These are phyloP conservation scores for Acipenser oxyrinchus DNA, from an alignment of 2,797 vertebrate species.

Conservation along the genomic window DNA sequence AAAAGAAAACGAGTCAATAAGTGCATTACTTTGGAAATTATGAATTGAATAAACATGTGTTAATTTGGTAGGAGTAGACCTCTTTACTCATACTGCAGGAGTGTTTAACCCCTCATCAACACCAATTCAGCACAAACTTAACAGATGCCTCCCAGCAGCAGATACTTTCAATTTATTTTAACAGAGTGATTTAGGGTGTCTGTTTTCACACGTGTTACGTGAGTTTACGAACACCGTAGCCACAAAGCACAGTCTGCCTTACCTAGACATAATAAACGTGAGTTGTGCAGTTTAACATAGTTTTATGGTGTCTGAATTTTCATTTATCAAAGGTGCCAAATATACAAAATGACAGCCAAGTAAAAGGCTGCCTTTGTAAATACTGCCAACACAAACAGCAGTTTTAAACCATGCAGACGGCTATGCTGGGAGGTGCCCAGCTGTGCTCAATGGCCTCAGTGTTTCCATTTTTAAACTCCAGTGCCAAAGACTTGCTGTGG, in stretches of 20 bases:
- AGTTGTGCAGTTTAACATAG: conserved; percentile 5
- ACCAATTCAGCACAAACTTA: too few relatives aligned
- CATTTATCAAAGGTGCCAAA: conserved; percentile 28
- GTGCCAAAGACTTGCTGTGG: conserved; percentile 17
- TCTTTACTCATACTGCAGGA: too few relatives aligned
- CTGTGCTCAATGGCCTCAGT: conserved; percentile 37
- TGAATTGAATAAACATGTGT: too few relatives aligned
- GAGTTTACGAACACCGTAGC: background rate
- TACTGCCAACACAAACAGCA: conserved; percentile 45
- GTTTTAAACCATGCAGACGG: conserved; percentile 32
- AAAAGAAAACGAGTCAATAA: too few relatives aligned
- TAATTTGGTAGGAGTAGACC: too few relatives aligned
- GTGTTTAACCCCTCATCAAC: too few relatives aligned
- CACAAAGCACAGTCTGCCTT: conserved; percentile 26
- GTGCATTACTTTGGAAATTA: too few relatives aligned
- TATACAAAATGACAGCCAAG: conserved; percentile 21
- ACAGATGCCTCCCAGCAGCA: too few relatives aligned
- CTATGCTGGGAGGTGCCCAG: conserved; percentile 32
- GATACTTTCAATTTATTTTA: too few relatives aligned
- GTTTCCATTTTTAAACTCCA: conserved; percentile 24
- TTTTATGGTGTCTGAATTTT: conserved; percentile 12
- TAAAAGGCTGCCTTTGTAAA: conserved; percentile 40
- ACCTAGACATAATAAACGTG: conserved; percentile 27
- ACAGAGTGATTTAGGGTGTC: background rate
- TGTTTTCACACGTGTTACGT: background rate